Percentiles rank a stretch among this genome's conserved stretches.
phyloP scores from a whole-genome alignment of 2,797 vertebrate species.

The Helostoma temminkii region DNA sequence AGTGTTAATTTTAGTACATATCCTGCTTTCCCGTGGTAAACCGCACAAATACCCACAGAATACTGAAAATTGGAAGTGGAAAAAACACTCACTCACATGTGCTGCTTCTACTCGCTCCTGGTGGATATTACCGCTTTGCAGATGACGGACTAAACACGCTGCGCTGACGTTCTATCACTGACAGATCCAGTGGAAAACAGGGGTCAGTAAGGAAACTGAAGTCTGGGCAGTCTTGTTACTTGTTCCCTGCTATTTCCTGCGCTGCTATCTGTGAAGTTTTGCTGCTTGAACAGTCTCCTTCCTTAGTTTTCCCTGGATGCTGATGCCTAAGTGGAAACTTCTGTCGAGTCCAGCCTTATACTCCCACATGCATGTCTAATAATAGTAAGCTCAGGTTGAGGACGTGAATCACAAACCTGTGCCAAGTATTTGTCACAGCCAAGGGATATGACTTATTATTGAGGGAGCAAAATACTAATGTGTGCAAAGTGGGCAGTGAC shows the following conservation, averaged over 20 bases:
- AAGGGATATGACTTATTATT: conserved; percentile 29
- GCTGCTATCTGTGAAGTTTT: conserved; percentile 38
- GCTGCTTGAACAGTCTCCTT: conserved; percentile 46
- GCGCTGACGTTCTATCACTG: too few relatives aligned
- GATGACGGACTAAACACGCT: too few relatives aligned
- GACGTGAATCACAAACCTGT: conserved; percentile 21
- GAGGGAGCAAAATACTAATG: conserved; percentile 2
- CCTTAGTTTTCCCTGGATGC: conserved; percentile 60
- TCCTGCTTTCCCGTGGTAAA: too few relatives aligned
- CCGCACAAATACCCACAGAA: too few relatives aligned
- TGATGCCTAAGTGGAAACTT: conserved; percentile 46
- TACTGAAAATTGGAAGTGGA: too few relatives aligned
- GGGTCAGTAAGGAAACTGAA: conserved; percentile 47
- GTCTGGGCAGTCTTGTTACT: conserved; percentile 20
- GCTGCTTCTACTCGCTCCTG: too few relatives aligned
- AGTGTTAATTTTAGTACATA: too few relatives aligned
- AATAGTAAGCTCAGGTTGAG: conserved; percentile 30
- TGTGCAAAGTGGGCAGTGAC: conserved; percentile 2
- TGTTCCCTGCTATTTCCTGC: conserved; percentile 52
- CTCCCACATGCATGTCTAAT: conserved; percentile 51
- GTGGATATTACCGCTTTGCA: too few relatives aligned
- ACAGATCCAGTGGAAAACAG: too few relatives aligned
- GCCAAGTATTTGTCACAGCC: conserved; percentile 37
- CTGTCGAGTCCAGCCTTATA: not conserved
- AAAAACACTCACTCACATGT: too few relatives aligned